Evolutionary conservation across 37 sponge, comb jelly and placozoan species (phyloP), one percentile per base, ranked within the genome.

Genomic region (Chondrilla cf. caribensis): DNA sequence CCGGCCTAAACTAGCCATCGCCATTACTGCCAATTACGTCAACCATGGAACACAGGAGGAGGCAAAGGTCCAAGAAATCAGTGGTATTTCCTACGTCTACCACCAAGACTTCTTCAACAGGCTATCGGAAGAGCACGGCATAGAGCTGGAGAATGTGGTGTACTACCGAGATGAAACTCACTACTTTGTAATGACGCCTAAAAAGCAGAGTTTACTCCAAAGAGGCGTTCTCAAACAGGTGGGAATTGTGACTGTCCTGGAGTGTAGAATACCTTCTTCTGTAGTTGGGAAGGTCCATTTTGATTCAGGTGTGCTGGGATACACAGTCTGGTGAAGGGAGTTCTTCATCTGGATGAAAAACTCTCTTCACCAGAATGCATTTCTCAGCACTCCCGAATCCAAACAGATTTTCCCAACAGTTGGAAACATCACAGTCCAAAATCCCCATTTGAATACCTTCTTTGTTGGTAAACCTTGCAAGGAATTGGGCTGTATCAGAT

Each of bases 91-190:
- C 8, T 92, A 84, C 54, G 80, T 92, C 36, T 97, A 90, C 67
- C 67, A 92, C 35, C 95, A 90, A 67, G 88, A 81, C 19, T 97
- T 97, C 80, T 97, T 97, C 83, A 87, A 92, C 60, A 65, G 58
- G 38, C 67, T 97, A 76, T 42, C 78, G 0, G 64, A 89, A 24
- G 73, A 85, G 54, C 87, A 84, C 18, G 93, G 89, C 0, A 97
- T 97, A 17, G 90, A 84, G 28, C 76, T 97, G 84, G 98, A 97
- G 90, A 97, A 97, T 57, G 92, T 97, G 21, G 98, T 97, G 22
- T 97, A 97, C 80, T 97, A 94, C 80, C 92, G 92, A 84, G 95
- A 94, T 59, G 95, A 97, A 83, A 97, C 98, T 0, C 98, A 97
- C 81, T 97, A 97, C 84, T 92, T 97, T 83, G 98, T 97, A 35